These are phyloP conservation scores for Plotosus lineatus DNA, from an alignment of 2,113 vertebrate genomes.

Conservation along the genomic window DNA sequence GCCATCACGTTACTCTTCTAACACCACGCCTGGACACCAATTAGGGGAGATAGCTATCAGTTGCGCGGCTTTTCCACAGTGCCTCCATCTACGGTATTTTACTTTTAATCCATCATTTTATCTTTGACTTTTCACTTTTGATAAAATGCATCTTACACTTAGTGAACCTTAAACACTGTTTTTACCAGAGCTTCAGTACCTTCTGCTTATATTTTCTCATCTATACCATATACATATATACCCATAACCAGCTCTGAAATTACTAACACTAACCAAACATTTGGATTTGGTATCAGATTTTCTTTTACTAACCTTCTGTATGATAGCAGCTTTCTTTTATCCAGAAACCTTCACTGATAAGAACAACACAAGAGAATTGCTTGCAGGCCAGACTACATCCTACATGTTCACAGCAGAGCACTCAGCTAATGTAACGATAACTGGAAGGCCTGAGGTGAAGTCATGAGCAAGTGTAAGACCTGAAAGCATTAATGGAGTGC, in stretches of 20 bases:
- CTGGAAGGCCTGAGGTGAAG: conserved; percentile 26
- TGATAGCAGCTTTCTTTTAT: background rate
- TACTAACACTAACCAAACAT: background rate
- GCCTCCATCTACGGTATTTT: no score
- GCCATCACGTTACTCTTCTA: no score
- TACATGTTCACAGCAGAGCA: conserved; percentile 29
- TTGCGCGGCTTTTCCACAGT: no score
- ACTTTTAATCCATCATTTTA: background rate
- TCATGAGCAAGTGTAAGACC: conserved; percentile 5
- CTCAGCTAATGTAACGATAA: conserved; percentile 59
- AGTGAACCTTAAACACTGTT: background rate
- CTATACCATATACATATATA: background rate
- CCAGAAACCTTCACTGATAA: conserved; percentile 2
- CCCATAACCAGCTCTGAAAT: conserved; percentile 1
- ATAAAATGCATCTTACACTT: background rate
- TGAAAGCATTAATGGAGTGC: conserved; percentile 32
- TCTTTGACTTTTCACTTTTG: background rate
- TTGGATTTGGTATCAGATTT: background rate
- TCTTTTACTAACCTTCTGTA: background rate
- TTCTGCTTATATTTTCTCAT: background rate
- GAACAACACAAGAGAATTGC: background rate
- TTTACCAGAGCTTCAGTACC: background rate
- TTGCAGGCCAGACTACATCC: background rate
- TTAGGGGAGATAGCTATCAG: no score
- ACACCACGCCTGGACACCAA: no score